Evolutionary conservation across 2,888 invertebrate species (phyloP).

Genomic region (Penaeus monodon): DNA sequence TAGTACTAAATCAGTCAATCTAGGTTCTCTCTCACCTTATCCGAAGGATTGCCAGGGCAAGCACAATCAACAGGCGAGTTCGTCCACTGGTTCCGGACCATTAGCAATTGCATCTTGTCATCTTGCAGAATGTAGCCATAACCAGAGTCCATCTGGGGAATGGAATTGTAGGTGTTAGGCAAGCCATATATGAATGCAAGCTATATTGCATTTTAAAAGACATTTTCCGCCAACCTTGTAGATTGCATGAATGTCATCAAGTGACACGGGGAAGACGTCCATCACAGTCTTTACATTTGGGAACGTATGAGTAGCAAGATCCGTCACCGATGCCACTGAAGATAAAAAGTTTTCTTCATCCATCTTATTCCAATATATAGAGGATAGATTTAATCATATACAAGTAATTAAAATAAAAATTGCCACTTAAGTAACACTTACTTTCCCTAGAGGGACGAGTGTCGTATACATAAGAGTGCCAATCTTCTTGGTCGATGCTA

Average conservation of each 20-base stretch:
- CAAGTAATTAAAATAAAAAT: no score
- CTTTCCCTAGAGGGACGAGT: slow-evolving; percentile 14
- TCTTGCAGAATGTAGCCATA: background rate
- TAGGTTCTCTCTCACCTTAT: background rate
- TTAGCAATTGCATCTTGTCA: background rate
- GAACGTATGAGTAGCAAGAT: no score
- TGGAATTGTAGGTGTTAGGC: background rate
- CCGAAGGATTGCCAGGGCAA: background rate
- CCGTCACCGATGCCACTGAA: no score
- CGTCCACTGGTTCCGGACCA: slow-evolving; percentile 31
- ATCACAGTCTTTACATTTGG: no score
- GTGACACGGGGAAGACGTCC: no score
- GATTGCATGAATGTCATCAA: no score
- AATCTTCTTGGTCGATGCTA: background rate
- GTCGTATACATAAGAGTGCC: slow-evolving; percentile 33
- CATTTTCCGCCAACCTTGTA: no score
- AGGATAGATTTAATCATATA: no score
- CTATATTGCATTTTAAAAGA: no score
- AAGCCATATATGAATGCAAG: background rate
- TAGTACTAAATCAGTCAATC: no score
- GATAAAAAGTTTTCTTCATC: no score
- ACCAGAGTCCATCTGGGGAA: background rate
- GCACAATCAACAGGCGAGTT: slow-evolving; percentile 1
- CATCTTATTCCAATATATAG: no score
- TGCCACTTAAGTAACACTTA: background rate